Base-by-base conservation (phyloP, 92 coral and sea anemone species). In the Epizoanthus fatuus region DNA sequence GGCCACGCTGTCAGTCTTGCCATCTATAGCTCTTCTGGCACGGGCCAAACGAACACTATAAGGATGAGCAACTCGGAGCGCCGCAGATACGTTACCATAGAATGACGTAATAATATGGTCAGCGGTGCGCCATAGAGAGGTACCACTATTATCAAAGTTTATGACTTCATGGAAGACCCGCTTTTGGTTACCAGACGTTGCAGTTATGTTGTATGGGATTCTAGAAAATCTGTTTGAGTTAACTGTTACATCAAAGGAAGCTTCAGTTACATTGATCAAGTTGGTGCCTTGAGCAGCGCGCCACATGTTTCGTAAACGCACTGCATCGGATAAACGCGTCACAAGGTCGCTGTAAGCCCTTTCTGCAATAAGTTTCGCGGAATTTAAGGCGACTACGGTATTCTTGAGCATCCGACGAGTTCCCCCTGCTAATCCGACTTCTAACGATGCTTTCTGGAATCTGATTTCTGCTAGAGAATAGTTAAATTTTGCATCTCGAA, bases 51-150 rank as follows among this genome's bases (percentile, higher is more conserved):
- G 45, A 66, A 69, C 80, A 62, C 58, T 80, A 19, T 64, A 73
- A 13, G 89, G 89, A 44, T 88, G 86, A 10, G 55, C 86, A 15
- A 67, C 78, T 10, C 87, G 72, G 8, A 91, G 86, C n/a, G 81
- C 87, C 6, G 13, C 80, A 20, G 86, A 87, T 22, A 77, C 77
- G 11, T 92, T 64, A 35, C 92, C 95, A 22, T 75, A 88, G 59
- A 81, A 89, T 10, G 53, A 59, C 40, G 77, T 81, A 4, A 94
- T 73, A 25, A 86, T 81, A 16, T 85, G 49, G 51, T 72, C 81
- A 15, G 98, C 94, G 10, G 88, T 79, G 44, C 80, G 85, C 70
- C 84, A 65, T 29, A 92, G 55, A n/a, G 95, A 92, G 15, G 42
- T 57, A 17, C 68, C 84, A 39, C 69, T 17, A 25, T 45, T 65